Evolutionary conservation across 2,113 vertebrate species (phyloP).

Genomic region (Cnemophilus loriae): DNA sequence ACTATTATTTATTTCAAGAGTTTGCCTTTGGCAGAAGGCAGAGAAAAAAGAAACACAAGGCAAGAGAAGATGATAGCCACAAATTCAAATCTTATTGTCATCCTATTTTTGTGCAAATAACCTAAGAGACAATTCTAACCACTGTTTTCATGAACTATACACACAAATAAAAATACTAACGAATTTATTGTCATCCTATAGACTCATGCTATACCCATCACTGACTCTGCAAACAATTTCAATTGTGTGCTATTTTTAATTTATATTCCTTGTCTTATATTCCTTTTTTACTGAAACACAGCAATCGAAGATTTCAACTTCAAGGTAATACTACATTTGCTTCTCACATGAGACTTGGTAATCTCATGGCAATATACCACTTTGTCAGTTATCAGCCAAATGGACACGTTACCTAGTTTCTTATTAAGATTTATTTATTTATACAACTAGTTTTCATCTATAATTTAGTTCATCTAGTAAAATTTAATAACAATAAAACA

Average conservation of each 20-base stretch:
- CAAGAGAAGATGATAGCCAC: background rate
- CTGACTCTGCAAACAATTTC: background rate
- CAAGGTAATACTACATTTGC: background rate
- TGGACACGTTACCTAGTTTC: background rate
- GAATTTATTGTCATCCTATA: background rate
- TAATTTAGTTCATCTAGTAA: background rate
- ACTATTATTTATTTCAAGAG: background rate
- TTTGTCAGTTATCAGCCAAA: background rate
- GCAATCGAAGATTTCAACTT: background rate
- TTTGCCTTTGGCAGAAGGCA: background rate
- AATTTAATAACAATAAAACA: background rate
- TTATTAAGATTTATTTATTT: background rate
- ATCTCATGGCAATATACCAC: background rate
- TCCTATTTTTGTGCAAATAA: background rate
- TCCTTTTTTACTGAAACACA: background rate
- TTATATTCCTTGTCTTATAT: background rate
- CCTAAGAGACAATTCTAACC: background rate
- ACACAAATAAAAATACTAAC: background rate
- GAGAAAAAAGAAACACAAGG: background rate
- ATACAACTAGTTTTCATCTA: background rate
- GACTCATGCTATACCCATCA: background rate
- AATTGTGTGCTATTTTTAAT: background rate
- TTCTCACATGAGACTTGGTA: background rate
- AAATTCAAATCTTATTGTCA: background rate
- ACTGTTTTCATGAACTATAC: background rate